Percentiles rank a stretch among this genome's conserved stretches.
Conservation (phyloP, 2,888 invertebrate genomes). For the Orgyia antiqua region DNA sequence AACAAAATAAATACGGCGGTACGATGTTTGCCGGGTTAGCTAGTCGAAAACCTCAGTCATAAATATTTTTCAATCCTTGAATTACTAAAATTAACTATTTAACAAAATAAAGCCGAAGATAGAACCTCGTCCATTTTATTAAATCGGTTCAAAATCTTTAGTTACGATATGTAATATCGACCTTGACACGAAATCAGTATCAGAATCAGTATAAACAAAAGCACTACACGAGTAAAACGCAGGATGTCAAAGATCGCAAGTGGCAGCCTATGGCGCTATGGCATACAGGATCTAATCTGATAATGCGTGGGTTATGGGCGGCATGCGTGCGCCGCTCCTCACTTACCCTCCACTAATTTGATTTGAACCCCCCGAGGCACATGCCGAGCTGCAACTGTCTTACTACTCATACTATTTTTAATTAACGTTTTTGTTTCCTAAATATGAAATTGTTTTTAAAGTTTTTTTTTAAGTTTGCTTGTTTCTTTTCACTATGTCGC, state of each 20-base stretch:
- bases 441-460: constrained; percentile 9
- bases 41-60: too few species aligned
- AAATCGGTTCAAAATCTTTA: too few species aligned
- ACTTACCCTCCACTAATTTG: constrained; percentile 42
- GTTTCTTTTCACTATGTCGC: too few species aligned
- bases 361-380: constrained; percentile 50
- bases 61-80: too few species aligned
- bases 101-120: too few species aligned
- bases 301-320: constrained; percentile 51
- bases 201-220: constrained; percentile 23
- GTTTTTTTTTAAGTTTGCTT: too few species aligned
- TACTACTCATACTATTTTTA: constrained; percentile 51
- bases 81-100: too few species aligned
- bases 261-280: constrained; percentile 4
- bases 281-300: constrained; percentile 35
- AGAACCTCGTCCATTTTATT: too few species aligned
- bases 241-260: constrained; percentile 8
- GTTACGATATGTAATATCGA: constrained; percentile 11
- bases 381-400: constrained; percentile 42
- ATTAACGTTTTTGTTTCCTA: constrained; percentile 32
- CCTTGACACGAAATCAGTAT: constrained; percentile 33
- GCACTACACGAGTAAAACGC: constrained; percentile 10
- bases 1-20: too few species aligned
- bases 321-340: constrained; percentile 42
- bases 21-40: too few species aligned